Evolutionary conservation across 2,797 vertebrate species (phyloP).

Genomic region (Protosalanx chinensis): DNA sequence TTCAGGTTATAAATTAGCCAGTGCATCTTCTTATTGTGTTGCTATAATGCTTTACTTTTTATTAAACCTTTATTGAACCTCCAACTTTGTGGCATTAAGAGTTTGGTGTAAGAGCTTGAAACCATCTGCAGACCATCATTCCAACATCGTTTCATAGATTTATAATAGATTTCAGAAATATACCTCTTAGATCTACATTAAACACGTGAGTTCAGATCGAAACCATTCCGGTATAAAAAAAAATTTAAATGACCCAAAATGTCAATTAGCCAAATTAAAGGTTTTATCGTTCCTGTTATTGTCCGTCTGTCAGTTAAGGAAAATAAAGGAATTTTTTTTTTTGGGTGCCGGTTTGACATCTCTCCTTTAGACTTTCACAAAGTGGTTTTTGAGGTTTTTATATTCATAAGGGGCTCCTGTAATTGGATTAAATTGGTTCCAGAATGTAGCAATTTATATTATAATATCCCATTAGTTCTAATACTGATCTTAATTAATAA

Average conservation of each 20-base stretch:
- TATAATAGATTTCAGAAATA: no score
- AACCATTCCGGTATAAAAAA: conserved; percentile 67
- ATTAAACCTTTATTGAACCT: no score
- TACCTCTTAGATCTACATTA: no score
- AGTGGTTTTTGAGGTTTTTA: conserved; percentile 85
- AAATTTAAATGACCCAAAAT: conserved; percentile 77
- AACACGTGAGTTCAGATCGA: conserved; percentile 59
- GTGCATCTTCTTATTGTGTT: no score
- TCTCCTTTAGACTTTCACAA: conserved; percentile 80
- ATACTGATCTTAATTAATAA: conserved; percentile 87
- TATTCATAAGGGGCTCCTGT: conserved; percentile 85
- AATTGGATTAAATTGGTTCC: conserved; percentile 89
- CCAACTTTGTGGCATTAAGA: no score
- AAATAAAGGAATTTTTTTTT: conserved; percentile 61
- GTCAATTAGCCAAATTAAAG: conserved; percentile 76
- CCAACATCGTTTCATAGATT: no score
- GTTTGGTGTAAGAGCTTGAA: no score
- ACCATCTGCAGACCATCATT: no score
- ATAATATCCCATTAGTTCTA: conserved; percentile 87
- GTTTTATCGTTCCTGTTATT: conserved; percentile 69
- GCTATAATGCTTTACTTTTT: no score
- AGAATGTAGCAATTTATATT: conserved; percentile 90
- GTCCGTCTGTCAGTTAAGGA: conserved; percentile 64
- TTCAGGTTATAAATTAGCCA: no score
- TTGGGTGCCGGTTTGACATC: conserved; percentile 71